Percentiles rank a stretch among this genome's conserved stretches.
Conservation (phyloP, 2,888 invertebrate genomes). For the Baccha elongata region DNA sequence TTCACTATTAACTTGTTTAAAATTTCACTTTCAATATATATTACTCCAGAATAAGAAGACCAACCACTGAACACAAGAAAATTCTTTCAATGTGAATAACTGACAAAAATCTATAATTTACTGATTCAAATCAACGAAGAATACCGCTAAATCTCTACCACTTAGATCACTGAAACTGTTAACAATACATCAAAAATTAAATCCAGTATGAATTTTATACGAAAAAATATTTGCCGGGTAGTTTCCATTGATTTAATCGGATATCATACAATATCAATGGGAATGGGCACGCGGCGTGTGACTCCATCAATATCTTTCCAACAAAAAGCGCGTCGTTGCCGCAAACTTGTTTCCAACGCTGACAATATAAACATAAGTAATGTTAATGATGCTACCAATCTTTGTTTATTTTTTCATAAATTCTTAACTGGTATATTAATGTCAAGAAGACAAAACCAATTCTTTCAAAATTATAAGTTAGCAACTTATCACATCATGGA, state of each 20-base stretch:
- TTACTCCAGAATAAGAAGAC: too few species aligned
- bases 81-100: background rate
- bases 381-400: constrained; percentile 45
- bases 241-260: constrained; percentile 14
- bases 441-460: constrained; percentile 6
- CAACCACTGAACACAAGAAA: background rate
- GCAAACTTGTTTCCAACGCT: constrained; percentile 57
- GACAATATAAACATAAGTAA: constrained; percentile 38
- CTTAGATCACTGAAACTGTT: constrained; percentile 42
- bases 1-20: too few species aligned
- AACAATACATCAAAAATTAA: constrained; percentile 45
- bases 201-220: constrained; percentile 76
- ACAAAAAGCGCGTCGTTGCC: constrained; percentile 23
- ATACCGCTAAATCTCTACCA: constrained; percentile 33
- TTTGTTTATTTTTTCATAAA: constrained; percentile 6
- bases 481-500: constrained; percentile 49
- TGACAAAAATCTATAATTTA: background rate
- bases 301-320: constrained; percentile 18
- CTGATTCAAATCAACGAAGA: constrained; percentile 11
- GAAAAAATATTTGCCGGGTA: constrained; percentile 58
- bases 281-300: constrained; percentile 59
- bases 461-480: constrained; percentile 30
- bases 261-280: constrained; percentile 24
- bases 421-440: constrained; percentile 42
- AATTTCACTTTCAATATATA: too few species aligned